Evolutionary conservation across 2,113 vertebrate genomes (phyloP).

Genomic region (Orthochromis indermauri): DNA sequence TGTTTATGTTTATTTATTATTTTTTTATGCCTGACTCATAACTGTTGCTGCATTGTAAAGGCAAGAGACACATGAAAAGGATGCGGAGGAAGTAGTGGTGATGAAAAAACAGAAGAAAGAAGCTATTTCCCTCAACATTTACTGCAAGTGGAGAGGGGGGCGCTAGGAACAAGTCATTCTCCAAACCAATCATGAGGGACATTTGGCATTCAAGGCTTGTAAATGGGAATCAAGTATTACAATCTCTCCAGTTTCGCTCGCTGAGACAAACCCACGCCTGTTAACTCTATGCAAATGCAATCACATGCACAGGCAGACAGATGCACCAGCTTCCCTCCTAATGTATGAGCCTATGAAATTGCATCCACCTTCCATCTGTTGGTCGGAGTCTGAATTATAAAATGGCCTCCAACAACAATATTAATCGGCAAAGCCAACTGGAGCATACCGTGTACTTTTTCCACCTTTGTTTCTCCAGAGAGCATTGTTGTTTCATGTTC

Average conservation of each 20-base stretch:
- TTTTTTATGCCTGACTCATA: background rate
- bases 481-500: background rate
- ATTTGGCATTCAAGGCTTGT: constrained; percentile 45
- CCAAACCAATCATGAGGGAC: constrained; percentile 37
- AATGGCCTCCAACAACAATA: constrained; percentile 24
- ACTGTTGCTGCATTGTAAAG: constrained; percentile 20
- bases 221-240: constrained; percentile 30
- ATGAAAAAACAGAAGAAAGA: background rate
- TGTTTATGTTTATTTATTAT: background rate
- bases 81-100: background rate
- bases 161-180: constrained; percentile 21
- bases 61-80: background rate
- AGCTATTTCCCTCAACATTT: constrained; percentile 15
- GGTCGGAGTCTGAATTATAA: constrained; percentile 28
- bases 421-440: constrained; percentile 21
- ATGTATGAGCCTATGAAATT: constrained; percentile 45
- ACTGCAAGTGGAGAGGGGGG: background rate
- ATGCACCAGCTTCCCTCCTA: constrained; percentile 27
- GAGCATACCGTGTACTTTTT: background rate
- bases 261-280: constrained; percentile 21
- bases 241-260: background rate
- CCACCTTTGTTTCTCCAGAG: background rate
- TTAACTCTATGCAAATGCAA: constrained; percentile 43
- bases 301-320: constrained; percentile 38
- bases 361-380: constrained; percentile 51